Conservation (phyloP, 2,888 invertebrate species). For the Athripsodes cinereus region DNA sequence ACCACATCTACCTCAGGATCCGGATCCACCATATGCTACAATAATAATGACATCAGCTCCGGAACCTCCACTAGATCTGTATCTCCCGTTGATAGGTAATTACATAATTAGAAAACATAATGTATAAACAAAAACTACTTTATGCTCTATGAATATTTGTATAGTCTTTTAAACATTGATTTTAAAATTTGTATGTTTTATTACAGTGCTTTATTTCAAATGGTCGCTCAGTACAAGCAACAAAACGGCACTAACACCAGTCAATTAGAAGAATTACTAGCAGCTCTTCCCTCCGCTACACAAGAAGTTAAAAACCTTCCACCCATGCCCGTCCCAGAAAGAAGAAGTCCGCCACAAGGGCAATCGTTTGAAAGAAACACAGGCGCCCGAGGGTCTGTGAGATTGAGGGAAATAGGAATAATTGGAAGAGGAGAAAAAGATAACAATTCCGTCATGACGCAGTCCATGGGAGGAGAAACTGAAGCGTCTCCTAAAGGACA, state of each 20-base stretch:
- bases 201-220: slow-evolving; percentile 25
- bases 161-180: no score
- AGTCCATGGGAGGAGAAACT: slow-evolving; percentile 44
- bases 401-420: slow-evolving; percentile 47
- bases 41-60: slow-evolving; percentile 44
- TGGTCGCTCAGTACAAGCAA: slow-evolving; percentile 22
- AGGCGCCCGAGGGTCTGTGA: slow-evolving; percentile 42
- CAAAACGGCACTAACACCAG: slow-evolving; percentile 21
- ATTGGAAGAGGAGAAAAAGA: slow-evolving; percentile 35
- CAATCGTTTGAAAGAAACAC: slow-evolving; percentile 23
- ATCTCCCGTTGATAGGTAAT: slow-evolving; percentile 56
- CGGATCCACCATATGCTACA: slow-evolving; percentile 33
- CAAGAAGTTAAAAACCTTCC: slow-evolving; percentile 7
- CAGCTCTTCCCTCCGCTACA: slow-evolving; percentile 5
- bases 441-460: slow-evolving; percentile 43
- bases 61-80: slow-evolving; percentile 55
- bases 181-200: not conserved
- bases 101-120: no score
- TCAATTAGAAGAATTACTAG: slow-evolving; percentile 17
- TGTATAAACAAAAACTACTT: no score
- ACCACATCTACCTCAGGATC: slow-evolving; percentile 32
- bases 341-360: slow-evolving; percentile 18
- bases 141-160: no score
- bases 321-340: slow-evolving; percentile 5
- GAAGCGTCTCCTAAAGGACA: slow-evolving; percentile 34